Conservation (phyloP, 2,113 vertebrate species). For the Verasper variegatus region DNA sequence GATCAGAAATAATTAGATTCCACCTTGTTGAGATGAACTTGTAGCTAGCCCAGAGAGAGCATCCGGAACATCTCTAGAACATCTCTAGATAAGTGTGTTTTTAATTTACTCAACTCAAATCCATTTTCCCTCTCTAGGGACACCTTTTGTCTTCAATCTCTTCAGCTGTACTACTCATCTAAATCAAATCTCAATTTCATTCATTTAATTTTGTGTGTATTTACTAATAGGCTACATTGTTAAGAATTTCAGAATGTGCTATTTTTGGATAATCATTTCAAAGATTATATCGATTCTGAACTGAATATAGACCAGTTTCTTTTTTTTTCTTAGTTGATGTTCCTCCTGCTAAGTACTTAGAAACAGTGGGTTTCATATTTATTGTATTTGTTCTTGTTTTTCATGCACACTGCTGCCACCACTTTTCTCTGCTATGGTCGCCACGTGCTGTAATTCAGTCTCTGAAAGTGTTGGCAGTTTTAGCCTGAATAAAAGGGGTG, state of each 20-base stretch:
- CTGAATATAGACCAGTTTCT: no score
- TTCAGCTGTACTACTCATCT: background rate
- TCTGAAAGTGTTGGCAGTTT: background rate
- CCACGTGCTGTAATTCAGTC: background rate
- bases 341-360: background rate
- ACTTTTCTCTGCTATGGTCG: background rate
- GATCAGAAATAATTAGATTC: background rate
- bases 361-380: background rate
- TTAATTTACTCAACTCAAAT: no score
- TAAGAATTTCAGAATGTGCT: no score
- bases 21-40: background rate
- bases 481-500: background rate
- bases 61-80: no score
- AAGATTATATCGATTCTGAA: no score
- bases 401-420: background rate
- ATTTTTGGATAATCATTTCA: no score
- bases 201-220: background rate
- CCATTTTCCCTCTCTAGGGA: background rate
- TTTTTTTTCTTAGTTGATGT: no score
- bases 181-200: background rate
- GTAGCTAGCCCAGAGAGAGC: no score
- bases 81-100: no score
- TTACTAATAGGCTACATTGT: no score
- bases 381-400: background rate
- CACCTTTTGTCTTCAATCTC: background rate